Evolutionary conservation across 2,113 vertebrate species (phyloP), one percentile per base, ranked within the genome.

Genomic region (Limanda limanda): DNA sequence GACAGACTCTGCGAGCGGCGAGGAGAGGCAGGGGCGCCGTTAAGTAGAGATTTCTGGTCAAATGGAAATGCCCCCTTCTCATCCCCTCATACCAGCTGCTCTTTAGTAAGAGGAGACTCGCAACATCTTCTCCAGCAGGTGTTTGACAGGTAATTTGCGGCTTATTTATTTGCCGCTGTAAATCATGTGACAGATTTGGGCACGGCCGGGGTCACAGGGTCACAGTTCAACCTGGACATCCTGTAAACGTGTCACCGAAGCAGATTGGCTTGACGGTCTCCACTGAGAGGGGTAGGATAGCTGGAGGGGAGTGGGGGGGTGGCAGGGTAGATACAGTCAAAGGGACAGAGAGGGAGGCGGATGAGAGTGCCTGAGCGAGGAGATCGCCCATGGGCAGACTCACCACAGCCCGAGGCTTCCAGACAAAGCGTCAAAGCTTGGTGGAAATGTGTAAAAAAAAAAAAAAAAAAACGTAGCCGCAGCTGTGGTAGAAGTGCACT

Each of bases 61-160:
- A 69, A 82, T 68, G 35, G 76, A 87, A 84, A 79, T 55, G 76
- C 67, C 65, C 66, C 68, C 6, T 35, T 47, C 52, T 65, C 27
- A 25, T 68, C 47, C 74, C 69, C 45, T 82, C 62, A 18, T 61
- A 52, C 73, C 85, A 82, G 86, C 78, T 88, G 81, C 72, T 88
- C 40, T 52, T 61, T 56, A 58, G 74, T 71, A 57, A 76, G 77
- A 68, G 31, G 76, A 80, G 45, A 62, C 67, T 47, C 63, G 40
- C 31, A 59, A 35, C 75, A 27, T 79, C 83, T 72, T 71, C 68
- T 59, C 58, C 89, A 86, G 92, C 85, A 91, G 88, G 83, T 89
- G 76, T 88, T 81, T 91, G 90, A 87, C 90, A 89, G 89, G 85
- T 89, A 79, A 89, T 90, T 91, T 89, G 74, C 79, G 58, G 79